Conservation (phyloP, 2,888 invertebrate species). For the Platynereis dumerilii region DNA sequence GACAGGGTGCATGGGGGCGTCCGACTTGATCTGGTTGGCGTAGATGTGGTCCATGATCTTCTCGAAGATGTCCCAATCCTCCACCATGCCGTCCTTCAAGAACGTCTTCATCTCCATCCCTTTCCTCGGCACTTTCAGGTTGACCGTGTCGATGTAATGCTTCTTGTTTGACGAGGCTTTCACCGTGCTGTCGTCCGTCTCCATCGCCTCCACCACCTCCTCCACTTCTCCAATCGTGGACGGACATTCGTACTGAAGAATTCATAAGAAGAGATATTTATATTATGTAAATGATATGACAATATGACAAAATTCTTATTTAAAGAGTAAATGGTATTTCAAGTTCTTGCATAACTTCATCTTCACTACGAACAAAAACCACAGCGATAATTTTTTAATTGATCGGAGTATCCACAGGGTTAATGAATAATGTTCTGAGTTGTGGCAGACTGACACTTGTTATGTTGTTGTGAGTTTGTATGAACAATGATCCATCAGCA, state of each 20-base stretch:
- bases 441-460: too few relatives aligned
- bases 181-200: conserved; percentile 49
- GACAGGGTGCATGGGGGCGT: conserved; percentile 94
- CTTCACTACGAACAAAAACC: too few relatives aligned
- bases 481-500: too few relatives aligned
- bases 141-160: conserved; percentile 88
- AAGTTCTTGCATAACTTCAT: neutral
- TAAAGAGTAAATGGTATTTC: neutral
- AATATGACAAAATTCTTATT: too few relatives aligned
- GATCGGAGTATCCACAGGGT: too few relatives aligned
- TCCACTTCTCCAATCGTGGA: conserved; percentile 83
- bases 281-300: too few relatives aligned
- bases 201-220: conserved; percentile 64
- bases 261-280: neutral
- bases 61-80: conserved; percentile 99
- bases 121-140: conserved; percentile 86
- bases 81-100: conserved; percentile 98
- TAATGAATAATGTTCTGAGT: too few relatives aligned
- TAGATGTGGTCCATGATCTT: conserved; percentile 93
- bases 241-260: conserved; percentile 82
- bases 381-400: too few relatives aligned
- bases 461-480: too few relatives aligned
- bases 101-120: conserved; percentile 87
- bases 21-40: conserved; percentile 89
- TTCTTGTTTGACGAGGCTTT: conserved; percentile 45